phyloP scores from a whole-genome alignment of 1,140 invertebrate genomes.

The Bactericera cockerelli region DNA sequence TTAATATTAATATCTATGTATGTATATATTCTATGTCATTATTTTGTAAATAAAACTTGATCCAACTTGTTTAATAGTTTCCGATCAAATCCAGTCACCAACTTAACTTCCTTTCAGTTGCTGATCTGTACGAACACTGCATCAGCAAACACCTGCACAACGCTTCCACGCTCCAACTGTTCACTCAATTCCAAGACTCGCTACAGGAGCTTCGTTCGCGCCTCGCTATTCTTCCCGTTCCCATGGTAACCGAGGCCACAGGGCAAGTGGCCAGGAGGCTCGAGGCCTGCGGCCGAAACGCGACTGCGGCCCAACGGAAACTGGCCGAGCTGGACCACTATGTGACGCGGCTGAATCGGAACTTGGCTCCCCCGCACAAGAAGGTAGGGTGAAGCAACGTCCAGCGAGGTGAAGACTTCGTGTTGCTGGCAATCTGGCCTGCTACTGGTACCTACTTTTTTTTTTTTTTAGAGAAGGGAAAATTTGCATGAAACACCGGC shows the following conservation, averaged over 20 bases:
- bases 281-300: not conserved
- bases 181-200: not conserved
- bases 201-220: not conserved
- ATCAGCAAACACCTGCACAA: not conserved
- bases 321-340: not conserved
- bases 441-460: too few species aligned
- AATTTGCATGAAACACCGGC: too few species aligned
- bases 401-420: too few species aligned
- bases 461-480: too few species aligned
- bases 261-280: not conserved
- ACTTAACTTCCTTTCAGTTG: slow-evolving; percentile 6
- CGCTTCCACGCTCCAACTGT: not conserved
- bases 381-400: too few species aligned
- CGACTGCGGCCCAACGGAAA: not conserved
- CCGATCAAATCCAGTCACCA: too few species aligned
- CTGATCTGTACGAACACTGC: slow-evolving; percentile 1
- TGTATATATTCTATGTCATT: too few species aligned
- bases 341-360: not conserved
- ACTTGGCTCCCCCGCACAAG: not conserved
- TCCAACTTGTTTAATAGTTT: too few species aligned
- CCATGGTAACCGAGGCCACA: not conserved
- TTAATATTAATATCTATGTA: too few species aligned
- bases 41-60: too few species aligned
- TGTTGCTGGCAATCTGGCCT: too few species aligned
- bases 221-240: not conserved